phyloP scores from a whole-genome alignment of 23 tunicate species.

The Diplosoma virens region DNA sequence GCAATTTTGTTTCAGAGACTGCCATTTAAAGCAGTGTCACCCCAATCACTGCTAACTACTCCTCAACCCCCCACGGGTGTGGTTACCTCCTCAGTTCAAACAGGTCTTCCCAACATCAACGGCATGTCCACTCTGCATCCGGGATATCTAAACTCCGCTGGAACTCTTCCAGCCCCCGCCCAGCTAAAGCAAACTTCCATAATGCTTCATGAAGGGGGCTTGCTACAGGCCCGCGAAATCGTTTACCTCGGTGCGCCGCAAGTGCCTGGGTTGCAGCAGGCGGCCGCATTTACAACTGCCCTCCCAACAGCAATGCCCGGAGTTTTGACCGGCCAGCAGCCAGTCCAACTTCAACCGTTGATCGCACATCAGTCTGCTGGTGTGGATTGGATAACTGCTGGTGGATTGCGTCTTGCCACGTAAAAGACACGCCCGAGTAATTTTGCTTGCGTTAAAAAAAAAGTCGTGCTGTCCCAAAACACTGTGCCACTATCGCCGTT shows the following conservation, averaged over 20 bases:
- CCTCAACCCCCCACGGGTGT: background rate
- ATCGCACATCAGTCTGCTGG: slow-evolving; percentile 15
- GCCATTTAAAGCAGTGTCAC: slow-evolving; percentile 46
- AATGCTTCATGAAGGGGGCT: slow-evolving; percentile 42
- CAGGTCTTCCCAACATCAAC: background rate
- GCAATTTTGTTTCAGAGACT: slow-evolving; percentile 41
- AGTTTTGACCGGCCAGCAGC: slow-evolving; percentile 31
- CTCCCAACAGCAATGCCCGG: slow-evolving; percentile 26
- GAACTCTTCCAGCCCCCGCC: slow-evolving; percentile 10
- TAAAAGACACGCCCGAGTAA: no score
- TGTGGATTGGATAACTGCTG: slow-evolving; percentile 36
- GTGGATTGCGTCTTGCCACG: slow-evolving; percentile 34
- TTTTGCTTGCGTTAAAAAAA: no score
- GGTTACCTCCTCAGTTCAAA: slow-evolving; percentile 20
- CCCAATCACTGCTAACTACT: slow-evolving; percentile 12
- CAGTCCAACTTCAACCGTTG: slow-evolving; percentile 28
- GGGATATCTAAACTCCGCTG: slow-evolving; percentile 13
- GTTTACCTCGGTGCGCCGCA: slow-evolving; percentile 57
- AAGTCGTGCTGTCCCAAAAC: no score
- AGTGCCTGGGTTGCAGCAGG: background rate
- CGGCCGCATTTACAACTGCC: slow-evolving; percentile 12
- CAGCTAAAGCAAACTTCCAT: slow-evolving; percentile 62
- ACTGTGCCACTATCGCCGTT: no score
- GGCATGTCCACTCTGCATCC: background rate
- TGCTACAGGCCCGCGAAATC: slow-evolving; percentile 60